Percentiles rank a stretch among this genome's conserved stretches.
These are phyloP conservation scores for Hoplostethus atlanticus DNA, from an alignment of 2,797 vertebrate genomes.

Conservation along the genomic window DNA sequence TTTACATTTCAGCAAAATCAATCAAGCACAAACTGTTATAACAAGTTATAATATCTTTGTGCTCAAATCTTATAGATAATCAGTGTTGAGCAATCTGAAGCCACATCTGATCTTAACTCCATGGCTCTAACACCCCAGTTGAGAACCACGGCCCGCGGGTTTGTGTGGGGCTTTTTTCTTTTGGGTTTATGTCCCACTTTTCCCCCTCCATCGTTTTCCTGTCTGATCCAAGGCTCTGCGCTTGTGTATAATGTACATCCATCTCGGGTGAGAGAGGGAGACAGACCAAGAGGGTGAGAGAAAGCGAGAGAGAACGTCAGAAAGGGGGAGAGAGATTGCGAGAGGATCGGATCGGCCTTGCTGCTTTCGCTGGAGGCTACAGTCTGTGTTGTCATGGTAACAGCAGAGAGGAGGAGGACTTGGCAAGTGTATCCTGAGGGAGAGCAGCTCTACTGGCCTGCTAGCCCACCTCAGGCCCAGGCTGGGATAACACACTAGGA, in stretches of 20 bases:
- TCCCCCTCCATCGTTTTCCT: not conserved
- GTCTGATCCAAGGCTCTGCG: too few relatives aligned
- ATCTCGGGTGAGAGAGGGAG: constrained; percentile 45
- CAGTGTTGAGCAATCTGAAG: not conserved
- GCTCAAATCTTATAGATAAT: too few relatives aligned
- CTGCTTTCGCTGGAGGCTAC: constrained; percentile 77
- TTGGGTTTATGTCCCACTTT: constrained; percentile 66
- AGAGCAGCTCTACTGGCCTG: constrained; percentile 58
- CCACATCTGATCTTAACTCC: not conserved
- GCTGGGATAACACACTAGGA: constrained; percentile 48
- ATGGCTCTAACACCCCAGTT: constrained; percentile 3
- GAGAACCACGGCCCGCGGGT: constrained; percentile 33
- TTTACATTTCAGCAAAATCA: not conserved
- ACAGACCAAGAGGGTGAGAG: constrained; percentile 55
- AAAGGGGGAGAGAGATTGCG: constrained; percentile 27
- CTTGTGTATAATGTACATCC: too few relatives aligned
- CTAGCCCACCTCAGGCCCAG: constrained; percentile 64
- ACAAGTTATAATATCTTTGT: not conserved
- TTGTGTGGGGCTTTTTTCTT: constrained; percentile 37
- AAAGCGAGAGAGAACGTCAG: constrained; percentile 33
- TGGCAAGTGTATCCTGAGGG: constrained; percentile 70
- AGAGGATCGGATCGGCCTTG: constrained; percentile 60
- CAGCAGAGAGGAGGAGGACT: constrained; percentile 64
- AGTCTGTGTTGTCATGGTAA: constrained; percentile 85
- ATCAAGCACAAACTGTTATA: not conserved